These are phyloP conservation scores for Hemicrepidius hirtus DNA, from an alignment of 2,888 invertebrate genomes.

Conservation along the genomic window DNA sequence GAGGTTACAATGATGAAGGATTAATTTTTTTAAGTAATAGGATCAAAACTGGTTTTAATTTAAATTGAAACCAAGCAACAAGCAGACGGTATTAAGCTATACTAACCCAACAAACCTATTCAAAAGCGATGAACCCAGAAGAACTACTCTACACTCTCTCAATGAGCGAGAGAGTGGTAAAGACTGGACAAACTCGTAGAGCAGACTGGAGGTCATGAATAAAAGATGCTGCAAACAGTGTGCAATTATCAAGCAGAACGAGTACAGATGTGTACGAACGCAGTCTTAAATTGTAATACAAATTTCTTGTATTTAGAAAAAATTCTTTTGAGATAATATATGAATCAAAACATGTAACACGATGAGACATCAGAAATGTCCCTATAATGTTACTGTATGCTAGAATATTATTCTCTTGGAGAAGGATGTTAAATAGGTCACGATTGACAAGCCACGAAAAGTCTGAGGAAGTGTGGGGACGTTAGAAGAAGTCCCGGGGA, in stretches of 20 bases:
- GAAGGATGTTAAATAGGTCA: too few relatives aligned
- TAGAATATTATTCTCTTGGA: too few relatives aligned
- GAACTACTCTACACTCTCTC: constrained; percentile 18
- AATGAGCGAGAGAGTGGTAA: constrained; percentile 40
- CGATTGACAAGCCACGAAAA: too few relatives aligned
- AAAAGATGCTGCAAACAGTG: constrained; percentile 43
- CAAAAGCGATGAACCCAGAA: constrained; percentile 25
- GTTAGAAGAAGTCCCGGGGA: too few relatives aligned
- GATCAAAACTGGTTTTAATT: constrained; percentile 23
- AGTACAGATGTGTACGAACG: constrained; percentile 28
- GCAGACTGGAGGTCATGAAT: constrained; percentile 46
- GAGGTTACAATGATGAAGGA: constrained; percentile 1
- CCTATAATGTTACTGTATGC: too few relatives aligned
- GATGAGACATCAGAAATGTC: too few relatives aligned
- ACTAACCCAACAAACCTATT: constrained; percentile 17
- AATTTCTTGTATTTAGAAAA: constrained; percentile 15
- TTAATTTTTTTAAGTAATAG: background rate
- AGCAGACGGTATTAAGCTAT: constrained; percentile 11
- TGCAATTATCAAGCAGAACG: constrained; percentile 34
- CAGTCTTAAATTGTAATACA: constrained; percentile 19
- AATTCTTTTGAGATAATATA: constrained; percentile 3
- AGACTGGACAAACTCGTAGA: constrained; percentile 47
- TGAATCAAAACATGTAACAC: background rate
- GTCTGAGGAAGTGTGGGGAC: too few relatives aligned
- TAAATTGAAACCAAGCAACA: background rate